These are phyloP conservation scores for Poeciliopsis infans DNA, from an alignment of 2,797 vertebrate genomes.

Conservation along the genomic window DNA sequence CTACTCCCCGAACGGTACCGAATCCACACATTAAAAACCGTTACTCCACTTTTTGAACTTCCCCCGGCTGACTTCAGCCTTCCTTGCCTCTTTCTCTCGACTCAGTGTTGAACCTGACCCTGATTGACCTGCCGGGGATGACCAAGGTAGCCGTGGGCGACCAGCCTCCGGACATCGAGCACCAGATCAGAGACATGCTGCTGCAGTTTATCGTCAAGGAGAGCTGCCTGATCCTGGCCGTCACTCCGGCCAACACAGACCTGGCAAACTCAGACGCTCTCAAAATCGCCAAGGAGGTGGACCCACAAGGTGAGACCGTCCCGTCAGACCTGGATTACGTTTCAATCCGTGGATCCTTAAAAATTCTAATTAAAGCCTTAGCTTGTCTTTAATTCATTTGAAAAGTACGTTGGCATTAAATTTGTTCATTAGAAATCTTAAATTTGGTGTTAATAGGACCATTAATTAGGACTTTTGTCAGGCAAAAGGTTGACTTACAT, in stretches of 20 bases:
- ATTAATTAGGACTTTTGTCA: no score
- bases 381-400: no score
- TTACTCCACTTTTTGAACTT: neutral
- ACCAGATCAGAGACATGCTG: slow-evolving; percentile 97
- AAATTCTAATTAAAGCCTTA: no score
- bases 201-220: slow-evolving; percentile 96
- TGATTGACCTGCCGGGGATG: slow-evolving; percentile 98
- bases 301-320: slow-evolving; percentile 88
- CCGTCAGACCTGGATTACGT: neutral
- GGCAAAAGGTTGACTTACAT: no score
- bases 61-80: neutral
- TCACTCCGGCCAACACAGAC: slow-evolving; percentile 95
- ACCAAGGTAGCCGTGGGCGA: slow-evolving; percentile 97
- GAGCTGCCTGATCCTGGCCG: slow-evolving; percentile 94
- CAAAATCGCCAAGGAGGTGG: slow-evolving; percentile 95
- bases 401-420: no score
- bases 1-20: slow-evolving; percentile 83
- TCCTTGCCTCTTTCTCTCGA: slow-evolving; percentile 75
- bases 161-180: slow-evolving; percentile 93
- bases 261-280: slow-evolving; percentile 96
- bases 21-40: neutral
- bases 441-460: no score
- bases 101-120: slow-evolving; percentile 94
- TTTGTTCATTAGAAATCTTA: no score
- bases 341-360: neutral